These are phyloP conservation scores for Harlomillsia oculata DNA, from an alignment of 1,140 invertebrate genomes.

Conservation along the genomic window DNA sequence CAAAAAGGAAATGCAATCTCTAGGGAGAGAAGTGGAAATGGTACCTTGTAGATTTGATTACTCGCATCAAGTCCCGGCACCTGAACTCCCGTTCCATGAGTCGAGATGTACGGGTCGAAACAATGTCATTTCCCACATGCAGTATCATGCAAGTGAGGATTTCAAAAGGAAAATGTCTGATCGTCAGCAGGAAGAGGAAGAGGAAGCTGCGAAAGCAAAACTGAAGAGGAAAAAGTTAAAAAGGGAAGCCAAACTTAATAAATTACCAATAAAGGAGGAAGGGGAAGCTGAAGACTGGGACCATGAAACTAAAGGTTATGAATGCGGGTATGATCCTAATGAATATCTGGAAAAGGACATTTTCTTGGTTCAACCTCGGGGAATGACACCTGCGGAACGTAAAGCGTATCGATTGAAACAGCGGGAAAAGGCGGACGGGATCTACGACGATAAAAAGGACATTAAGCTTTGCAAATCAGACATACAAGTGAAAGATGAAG, in stretches of 20 bases:
- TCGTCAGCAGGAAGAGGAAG: background rate
- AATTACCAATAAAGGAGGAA: background rate
- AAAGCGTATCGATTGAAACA: background rate
- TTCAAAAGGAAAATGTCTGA: background rate
- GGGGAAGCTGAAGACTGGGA: constrained; percentile 2
- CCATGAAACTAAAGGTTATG: background rate
- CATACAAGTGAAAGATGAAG: no score
- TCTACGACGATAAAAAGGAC: no score
- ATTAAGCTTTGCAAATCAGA: no score
- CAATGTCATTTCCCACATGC: background rate
- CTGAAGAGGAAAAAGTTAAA: no score
- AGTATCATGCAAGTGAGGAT: background rate
- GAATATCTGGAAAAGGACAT: background rate
- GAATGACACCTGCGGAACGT: constrained; percentile 6
- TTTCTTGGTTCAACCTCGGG: background rate
- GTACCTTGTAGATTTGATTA: background rate
- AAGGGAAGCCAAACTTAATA: background rate
- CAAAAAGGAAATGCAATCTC: background rate
- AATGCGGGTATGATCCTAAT: background rate
- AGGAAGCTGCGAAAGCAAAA: background rate
- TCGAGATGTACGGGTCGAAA: background rate
- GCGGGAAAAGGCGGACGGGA: no score
- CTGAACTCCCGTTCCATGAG: background rate
- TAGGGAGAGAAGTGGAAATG: background rate
- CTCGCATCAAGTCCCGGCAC: background rate